A percentile compares a stretch with the other conserved stretches of the same genome.
These are phyloP conservation scores for Patella vulgata DNA, from an alignment of 1,140 invertebrate species.

Conservation along the genomic window DNA sequence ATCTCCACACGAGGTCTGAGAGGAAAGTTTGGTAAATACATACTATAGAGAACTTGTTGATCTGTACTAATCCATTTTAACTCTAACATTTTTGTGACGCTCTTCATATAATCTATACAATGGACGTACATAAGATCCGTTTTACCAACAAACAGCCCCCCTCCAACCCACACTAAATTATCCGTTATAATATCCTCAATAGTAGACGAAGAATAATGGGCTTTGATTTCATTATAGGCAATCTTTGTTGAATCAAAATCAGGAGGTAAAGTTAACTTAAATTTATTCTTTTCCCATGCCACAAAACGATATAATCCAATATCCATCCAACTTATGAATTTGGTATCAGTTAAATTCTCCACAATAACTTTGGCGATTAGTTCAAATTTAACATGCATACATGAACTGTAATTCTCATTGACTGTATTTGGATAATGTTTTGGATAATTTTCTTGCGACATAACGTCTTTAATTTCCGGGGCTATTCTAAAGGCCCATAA, in stretches of 20 bases:
- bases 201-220: constrained; percentile 27
- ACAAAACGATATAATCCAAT: constrained; percentile 55
- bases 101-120: no score
- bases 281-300: constrained; percentile 35
- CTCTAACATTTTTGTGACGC: no score
- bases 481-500: constrained; percentile 53
- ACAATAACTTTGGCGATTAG: constrained; percentile 44
- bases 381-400: constrained; percentile 62
- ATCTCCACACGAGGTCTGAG: constrained; percentile 42
- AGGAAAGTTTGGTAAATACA: no score
- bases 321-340: constrained; percentile 57
- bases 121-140: constrained; percentile 37
- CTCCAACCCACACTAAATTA: constrained; percentile 51
- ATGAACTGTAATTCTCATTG: constrained; percentile 49
- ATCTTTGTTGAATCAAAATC: constrained; percentile 47
- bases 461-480: constrained; percentile 43
- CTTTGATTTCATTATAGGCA: constrained; percentile 46
- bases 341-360: constrained; percentile 41
- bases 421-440: constrained; percentile 53
- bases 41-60: no score
- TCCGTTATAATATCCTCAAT: constrained; percentile 36
- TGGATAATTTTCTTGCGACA: constrained; percentile 46
- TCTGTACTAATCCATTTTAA: no score
- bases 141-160: constrained; percentile 46
- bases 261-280: constrained; percentile 39